These are phyloP conservation scores for Tyto alba DNA, from an alignment of 2,113 vertebrate species.

Conservation along the genomic window DNA sequence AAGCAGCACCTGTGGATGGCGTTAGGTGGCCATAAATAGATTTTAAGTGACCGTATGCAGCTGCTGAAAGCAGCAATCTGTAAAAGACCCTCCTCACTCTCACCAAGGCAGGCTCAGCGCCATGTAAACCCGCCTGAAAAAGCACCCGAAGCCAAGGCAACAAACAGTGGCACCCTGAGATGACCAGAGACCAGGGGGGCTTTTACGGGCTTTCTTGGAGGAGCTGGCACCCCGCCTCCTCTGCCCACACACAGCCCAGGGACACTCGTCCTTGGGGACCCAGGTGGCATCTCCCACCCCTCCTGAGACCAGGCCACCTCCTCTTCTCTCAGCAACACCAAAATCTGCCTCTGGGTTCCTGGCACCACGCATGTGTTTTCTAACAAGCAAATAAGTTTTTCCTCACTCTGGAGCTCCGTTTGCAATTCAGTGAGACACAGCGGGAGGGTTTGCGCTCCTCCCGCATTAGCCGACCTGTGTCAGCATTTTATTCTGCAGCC, in stretches of 20 bases:
- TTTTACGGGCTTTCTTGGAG: neutral
- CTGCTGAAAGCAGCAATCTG: neutral
- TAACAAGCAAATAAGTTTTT: neutral
- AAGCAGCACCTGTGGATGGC: neutral
- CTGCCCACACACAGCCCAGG: neutral
- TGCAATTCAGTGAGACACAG: neutral
- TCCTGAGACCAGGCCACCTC: neutral
- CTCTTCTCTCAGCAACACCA: neutral
- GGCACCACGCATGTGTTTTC: neutral
- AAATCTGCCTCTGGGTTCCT: neutral
- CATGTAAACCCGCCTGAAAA: accelerated
- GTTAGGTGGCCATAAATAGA: neutral
- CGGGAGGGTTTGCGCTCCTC: neutral
- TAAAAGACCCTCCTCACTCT: neutral
- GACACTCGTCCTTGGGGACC: accelerated
- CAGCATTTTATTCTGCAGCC: constrained; percentile 27
- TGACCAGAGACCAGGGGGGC: accelerated
- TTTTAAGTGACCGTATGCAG: neutral
- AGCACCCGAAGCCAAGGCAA: accelerated
- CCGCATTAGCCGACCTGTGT: neutral
- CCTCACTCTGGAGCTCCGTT: neutral
- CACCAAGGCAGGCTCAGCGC: neutral
- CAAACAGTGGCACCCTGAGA: accelerated
- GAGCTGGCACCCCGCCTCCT: neutral
- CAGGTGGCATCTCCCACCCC: neutral